phyloP scores from a whole-genome alignment of 2,888 invertebrate genomes.

The Dendrolimus houi region DNA sequence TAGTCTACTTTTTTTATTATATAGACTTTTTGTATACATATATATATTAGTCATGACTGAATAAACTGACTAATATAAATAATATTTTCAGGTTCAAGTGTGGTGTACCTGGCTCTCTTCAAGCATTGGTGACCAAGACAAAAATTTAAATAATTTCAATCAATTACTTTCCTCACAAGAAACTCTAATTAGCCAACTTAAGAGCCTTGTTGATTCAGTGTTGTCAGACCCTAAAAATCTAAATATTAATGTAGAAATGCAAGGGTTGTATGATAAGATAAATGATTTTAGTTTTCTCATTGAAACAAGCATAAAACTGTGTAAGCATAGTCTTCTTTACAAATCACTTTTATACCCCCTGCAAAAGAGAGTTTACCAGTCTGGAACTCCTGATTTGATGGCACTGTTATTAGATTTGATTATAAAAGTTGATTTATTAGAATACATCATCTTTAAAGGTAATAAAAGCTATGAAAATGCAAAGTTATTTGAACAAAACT shows the following conservation, averaged over 20 bases:
- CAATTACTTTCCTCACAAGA: conserved; percentile 40
- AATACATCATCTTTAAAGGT: conserved; percentile 56
- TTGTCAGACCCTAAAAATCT: conserved; percentile 22
- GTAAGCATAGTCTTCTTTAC: conserved; percentile 38
- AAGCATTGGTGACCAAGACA: conserved; percentile 11
- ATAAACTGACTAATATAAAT: not conserved
- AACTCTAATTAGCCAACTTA: conserved; percentile 39
- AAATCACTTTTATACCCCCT: conserved; percentile 48
- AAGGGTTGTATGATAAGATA: conserved; percentile 45
- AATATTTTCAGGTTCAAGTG: conserved; percentile 27
- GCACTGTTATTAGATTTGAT: conserved; percentile 39
- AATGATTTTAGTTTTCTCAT: conserved; percentile 42
- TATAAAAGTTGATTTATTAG: conserved; percentile 57
- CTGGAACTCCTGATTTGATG: conserved; percentile 21
- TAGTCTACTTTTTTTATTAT: too few relatives aligned
- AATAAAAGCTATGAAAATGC: conserved; percentile 41
- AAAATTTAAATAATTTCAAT: conserved; percentile 17
- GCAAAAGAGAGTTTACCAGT: conserved; percentile 44
- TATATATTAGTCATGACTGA: too few relatives aligned
- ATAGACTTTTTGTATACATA: too few relatives aligned
- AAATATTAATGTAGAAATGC: conserved; percentile 33
- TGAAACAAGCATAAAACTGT: conserved; percentile 34
- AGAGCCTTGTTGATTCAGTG: conserved; percentile 26
- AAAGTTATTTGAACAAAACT: conserved; percentile 44
- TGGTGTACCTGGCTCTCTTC: conserved; percentile 19